Percentiles rank a stretch among this genome's conserved stretches.
Evolutionary conservation across 2,888 invertebrate species (phyloP).

Genomic region (Eurois occulta): DNA sequence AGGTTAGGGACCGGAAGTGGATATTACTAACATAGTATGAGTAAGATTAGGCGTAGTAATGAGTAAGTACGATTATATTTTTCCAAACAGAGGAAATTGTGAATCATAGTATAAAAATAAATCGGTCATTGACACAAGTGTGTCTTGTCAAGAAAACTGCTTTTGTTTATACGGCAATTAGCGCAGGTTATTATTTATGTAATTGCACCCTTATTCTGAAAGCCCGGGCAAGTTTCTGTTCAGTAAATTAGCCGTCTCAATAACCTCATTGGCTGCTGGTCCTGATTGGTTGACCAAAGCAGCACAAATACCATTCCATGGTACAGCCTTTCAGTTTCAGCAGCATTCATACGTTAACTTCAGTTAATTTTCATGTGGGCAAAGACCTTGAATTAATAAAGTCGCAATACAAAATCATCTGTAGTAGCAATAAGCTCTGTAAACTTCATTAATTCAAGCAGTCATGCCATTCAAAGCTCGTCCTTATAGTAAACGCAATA

Average conservation of each 20-base stretch:
- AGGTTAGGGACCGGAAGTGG: slow-evolving; percentile 65
- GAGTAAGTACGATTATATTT: slow-evolving; percentile 10
- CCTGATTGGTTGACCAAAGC: not conserved
- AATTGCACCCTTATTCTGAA: not conserved
- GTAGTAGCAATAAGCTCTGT: slow-evolving; percentile 31
- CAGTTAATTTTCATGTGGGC: not conserved
- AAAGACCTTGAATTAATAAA: not conserved
- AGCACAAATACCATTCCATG: not conserved
- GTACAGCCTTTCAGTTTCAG: not conserved
- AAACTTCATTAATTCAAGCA: slow-evolving; percentile 26
- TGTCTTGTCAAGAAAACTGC: slow-evolving; percentile 19
- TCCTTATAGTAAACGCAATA: slow-evolving; percentile 19
- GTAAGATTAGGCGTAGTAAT: slow-evolving; percentile 56
- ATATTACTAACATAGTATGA: slow-evolving; percentile 59
- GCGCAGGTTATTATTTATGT: slow-evolving; percentile 1
- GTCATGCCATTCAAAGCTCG: slow-evolving; percentile 29
- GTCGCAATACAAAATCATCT: slow-evolving; percentile 3
- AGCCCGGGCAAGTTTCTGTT: not conserved
- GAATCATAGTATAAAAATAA: slow-evolving; percentile 46
- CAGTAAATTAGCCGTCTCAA: not conserved
- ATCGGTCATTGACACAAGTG: slow-evolving; percentile 55
- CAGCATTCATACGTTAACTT: not conserved
- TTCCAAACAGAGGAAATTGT: slow-evolving; percentile 32
- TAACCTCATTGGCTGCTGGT: not conserved
- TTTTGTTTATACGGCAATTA: slow-evolving; percentile 14